Evolutionary conservation across 1,140 invertebrate genomes (phyloP), one percentile per base, ranked within the genome.

Genomic region (Spodoptera frugiperda): DNA sequence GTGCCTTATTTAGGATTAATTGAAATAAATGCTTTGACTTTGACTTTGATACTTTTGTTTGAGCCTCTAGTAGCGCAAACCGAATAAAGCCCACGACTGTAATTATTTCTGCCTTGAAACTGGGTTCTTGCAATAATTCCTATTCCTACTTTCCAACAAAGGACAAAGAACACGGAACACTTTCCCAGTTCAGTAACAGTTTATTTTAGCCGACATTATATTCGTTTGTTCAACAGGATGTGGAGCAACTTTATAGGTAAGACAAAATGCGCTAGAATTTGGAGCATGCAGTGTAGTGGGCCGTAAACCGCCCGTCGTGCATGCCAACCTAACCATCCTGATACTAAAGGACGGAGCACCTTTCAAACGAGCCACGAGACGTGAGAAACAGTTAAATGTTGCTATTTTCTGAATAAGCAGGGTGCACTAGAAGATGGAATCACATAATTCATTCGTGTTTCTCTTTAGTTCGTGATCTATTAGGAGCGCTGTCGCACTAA

Each of bases 231-330:
- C 61, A 55, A 39, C 70, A 73, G 55, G 71, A 63, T 63, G 57
- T 75, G 57, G 44, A 39, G 21, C 48, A 73, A 33, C 49, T 78
- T 73, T 78, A 78, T 73, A 63, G 25, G 57, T 67, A 73, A 65
- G 77, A 67, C 77, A 73, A 73, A 78, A 70, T 61, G 65, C 53
- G 46, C 68, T 73, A 48, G 71, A 73, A 78, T 78, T 73, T 78
- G 61, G 70, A 71, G 70, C 77, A 61, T 51, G 70, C 33, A 73
- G 21, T 67, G 77, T 54, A 73, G 61, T 53, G n/a, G 70, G 30
- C 51, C 77, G 70, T 78, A 67, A 73, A 73, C 30, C 77, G 33
- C 51, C n/a, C 53, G 51, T 39, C 33, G 30, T 72, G 51, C 68
- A 55, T 46, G 68, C 53, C 12, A 54, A 72, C 17, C 25, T 44